phyloP scores from a whole-genome alignment of 1,140 invertebrate species.

The Drosophila bocqueti region DNA sequence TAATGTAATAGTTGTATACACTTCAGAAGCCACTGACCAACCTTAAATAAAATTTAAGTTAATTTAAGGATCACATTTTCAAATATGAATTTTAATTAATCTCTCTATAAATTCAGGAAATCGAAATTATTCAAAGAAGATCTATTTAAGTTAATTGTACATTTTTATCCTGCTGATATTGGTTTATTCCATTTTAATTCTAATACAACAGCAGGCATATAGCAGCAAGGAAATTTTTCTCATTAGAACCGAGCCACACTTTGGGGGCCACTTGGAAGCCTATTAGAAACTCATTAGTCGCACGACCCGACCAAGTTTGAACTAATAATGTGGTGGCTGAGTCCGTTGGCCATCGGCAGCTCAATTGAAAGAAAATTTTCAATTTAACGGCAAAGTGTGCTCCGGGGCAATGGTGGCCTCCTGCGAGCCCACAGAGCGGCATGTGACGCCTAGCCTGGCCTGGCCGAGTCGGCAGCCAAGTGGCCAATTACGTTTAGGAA shows the following conservation, averaged over 20 bases:
- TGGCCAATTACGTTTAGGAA: constrained; percentile 64
- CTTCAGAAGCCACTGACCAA: no score
- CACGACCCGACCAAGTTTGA: constrained; percentile 60
- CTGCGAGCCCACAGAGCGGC: constrained; percentile 12
- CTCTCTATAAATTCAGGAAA: no score
- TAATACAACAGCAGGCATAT: constrained; percentile 23
- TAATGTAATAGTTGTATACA: not conserved
- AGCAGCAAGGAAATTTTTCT: constrained; percentile 49
- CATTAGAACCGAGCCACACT: constrained; percentile 46
- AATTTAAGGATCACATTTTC: no score
- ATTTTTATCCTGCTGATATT: not conserved
- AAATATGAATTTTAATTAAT: not conserved
- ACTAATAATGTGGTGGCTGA: constrained; percentile 73
- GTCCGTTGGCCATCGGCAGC: constrained; percentile 7
- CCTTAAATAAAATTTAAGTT: no score
- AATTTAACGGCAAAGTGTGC: constrained; percentile 64
- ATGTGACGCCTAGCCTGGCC: constrained; percentile 26
- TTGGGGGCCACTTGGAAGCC: constrained; percentile 57
- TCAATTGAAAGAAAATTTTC: constrained; percentile 74
- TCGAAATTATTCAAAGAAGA: not conserved
- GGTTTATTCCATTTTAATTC: not conserved
- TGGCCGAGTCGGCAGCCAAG: constrained; percentile 38
- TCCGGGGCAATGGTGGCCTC: not conserved
- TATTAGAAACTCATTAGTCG: constrained; percentile 80
- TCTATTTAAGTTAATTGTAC: not conserved